A percentile compares a stretch with the other conserved stretches of the same genome.
phyloP scores from a whole-genome alignment of 2,888 invertebrate species.

The Microdon myrmicae region DNA sequence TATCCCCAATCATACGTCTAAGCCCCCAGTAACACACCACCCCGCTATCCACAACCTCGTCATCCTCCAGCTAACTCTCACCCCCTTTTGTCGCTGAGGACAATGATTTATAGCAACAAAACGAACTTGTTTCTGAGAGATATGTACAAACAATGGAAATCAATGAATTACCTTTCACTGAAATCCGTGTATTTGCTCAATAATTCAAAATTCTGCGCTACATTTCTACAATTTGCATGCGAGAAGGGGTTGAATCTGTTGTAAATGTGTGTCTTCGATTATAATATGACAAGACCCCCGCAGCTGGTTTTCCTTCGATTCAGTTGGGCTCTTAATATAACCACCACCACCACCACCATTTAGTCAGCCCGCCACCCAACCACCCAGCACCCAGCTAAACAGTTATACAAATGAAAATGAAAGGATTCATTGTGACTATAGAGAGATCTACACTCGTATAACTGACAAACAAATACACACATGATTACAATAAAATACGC shows the following conservation, averaged over 20 bases:
- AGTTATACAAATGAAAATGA: constrained; percentile 41
- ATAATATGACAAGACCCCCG: constrained; percentile 51
- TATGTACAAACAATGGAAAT: constrained; percentile 51
- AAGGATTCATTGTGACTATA: constrained; percentile 42
- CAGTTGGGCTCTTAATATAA: no score
- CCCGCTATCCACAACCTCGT: not conserved
- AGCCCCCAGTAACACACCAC: not conserved
- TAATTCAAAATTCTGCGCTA: constrained; percentile 49
- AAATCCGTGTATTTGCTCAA: constrained; percentile 52
- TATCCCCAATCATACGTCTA: not conserved
- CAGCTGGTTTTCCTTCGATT: no score
- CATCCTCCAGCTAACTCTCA: no score
- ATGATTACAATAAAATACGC: no score
- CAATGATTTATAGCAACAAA: constrained; percentile 49
- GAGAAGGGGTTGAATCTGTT: constrained; percentile 40
- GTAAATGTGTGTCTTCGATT: constrained; percentile 52
- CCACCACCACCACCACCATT: no score
- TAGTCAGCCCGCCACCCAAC: constrained; percentile 9
- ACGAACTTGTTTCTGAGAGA: constrained; percentile 42
- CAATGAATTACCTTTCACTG: constrained; percentile 51
- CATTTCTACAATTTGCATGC: constrained; percentile 44
- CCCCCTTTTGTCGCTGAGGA: no score
- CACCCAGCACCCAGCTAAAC: not conserved
- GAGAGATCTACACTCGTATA: constrained; percentile 13
- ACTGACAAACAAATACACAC: constrained; percentile 10